Percentiles rank a stretch among this genome's conserved stretches.
phyloP scores from a whole-genome alignment of 2,113 vertebrate genomes.

The Dendrocopos noguchii region DNA sequence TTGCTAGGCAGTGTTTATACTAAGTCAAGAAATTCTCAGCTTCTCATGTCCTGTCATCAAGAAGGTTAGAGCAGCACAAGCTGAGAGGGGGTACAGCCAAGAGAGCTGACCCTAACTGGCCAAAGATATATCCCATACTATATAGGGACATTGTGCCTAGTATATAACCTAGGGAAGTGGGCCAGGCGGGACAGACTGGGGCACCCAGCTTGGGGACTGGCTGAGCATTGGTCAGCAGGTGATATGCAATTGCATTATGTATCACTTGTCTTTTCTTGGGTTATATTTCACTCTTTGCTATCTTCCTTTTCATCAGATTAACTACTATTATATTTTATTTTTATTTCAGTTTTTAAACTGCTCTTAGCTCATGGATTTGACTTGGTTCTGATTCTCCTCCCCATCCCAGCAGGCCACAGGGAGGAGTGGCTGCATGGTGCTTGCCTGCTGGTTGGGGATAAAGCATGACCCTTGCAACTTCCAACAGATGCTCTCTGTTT shows the following conservation, averaged over 20 bases:
- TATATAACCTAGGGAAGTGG: not conserved
- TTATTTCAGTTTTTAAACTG: not conserved
- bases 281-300: not conserved
- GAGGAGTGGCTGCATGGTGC: not conserved
- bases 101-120: not conserved
- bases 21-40: not conserved
- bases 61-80: not conserved
- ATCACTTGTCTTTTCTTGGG: not conserved
- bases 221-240: not conserved
- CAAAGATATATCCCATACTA: not conserved
- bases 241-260: not conserved
- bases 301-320: not conserved
- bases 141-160: not conserved
- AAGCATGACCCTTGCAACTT: not conserved
- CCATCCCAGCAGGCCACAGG: not conserved
- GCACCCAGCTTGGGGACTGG: not conserved
- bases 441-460: not conserved
- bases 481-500: not conserved
- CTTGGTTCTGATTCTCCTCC: not conserved
- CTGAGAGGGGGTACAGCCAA: not conserved
- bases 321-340: not conserved
- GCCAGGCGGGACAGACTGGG: no score
- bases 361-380: not conserved
- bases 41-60: not conserved
- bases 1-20: not conserved